Evolutionary conservation across 2,888 invertebrate genomes (phyloP), one percentile per base, ranked within the genome.

Genomic region (Scrobipalpa atriplicella): DNA sequence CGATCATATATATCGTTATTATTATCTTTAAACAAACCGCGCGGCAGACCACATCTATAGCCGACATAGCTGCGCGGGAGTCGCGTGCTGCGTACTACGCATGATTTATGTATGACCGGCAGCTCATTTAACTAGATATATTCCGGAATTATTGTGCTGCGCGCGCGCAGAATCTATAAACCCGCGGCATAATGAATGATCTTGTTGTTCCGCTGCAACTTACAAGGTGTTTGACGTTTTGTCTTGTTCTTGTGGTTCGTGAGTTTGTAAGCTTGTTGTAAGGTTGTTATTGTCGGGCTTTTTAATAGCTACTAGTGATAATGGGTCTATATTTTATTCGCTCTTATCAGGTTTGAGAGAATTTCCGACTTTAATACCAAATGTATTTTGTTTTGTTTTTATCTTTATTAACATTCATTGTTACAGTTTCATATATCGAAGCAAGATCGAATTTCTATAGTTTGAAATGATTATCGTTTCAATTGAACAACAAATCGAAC

Each of bases 61-160:
- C 9, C 19, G 52, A 29, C 29, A 29, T 29, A 29, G 3, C 9
- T 41, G 19, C 21, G 36, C 62, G 18, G 43, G 21, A 29, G 64
- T 47, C 64, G 29, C 62, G 19, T 38, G 52, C 58, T 62, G 19
- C 71, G 77, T 76, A 79, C 82, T 79, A 79, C 82, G 79, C 84
- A 88, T 90, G 87, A 87, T 88, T 90, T 88, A 90, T 89, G 89
- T 85, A 86, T 89, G 85, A 84, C 85, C 77, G 76, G 58, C 79
- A 84, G 84, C 83, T 87, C 87, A 85, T 89, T 87, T 89, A 88
- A 87, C 89, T 88, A 87, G 86, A 86, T 86, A 84, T 84, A 86
- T 85, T 84, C 84, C 83, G 85, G 87, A 87, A 87, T 87, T 86
- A 87, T 89, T 87, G 84, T 84, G 84, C 84, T 83, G 29, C 79